phyloP scores from a whole-genome alignment of 1,140 invertebrate genomes.

The Zophobas atratus region DNA sequence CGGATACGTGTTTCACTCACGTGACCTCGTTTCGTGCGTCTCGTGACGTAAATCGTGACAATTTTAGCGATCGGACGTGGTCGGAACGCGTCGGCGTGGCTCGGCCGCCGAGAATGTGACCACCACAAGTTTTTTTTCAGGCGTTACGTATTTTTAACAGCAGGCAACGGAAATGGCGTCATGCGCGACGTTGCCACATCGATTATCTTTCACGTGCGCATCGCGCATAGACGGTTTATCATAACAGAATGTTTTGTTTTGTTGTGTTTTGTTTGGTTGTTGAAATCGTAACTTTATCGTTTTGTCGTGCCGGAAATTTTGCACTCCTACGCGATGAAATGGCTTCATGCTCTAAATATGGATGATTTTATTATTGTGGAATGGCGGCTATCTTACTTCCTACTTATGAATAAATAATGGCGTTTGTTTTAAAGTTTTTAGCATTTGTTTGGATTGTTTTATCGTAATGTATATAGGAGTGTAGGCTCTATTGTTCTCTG shows the following conservation, averaged over 20 bases:
- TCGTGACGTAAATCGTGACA: slow-evolving; percentile 60
- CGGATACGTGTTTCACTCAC: slow-evolving; percentile 59
- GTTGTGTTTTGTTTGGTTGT: not conserved
- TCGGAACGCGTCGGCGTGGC: slow-evolving; percentile 55
- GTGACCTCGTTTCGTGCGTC: slow-evolving; percentile 62
- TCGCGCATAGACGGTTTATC: not conserved
- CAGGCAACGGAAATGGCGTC: slow-evolving; percentile 70
- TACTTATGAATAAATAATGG: no score
- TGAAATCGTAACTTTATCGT: not conserved
- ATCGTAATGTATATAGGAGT: no score
- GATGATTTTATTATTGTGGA: no score
- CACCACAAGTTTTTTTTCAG: slow-evolving; percentile 71
- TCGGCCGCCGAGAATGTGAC: slow-evolving; percentile 69
- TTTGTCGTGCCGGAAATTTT: slow-evolving; percentile 4
- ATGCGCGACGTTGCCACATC: slow-evolving; percentile 67
- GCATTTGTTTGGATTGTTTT: not conserved
- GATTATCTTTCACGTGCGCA: slow-evolving; percentile 12
- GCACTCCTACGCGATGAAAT: not conserved
- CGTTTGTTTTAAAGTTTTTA: slow-evolving; percentile 7
- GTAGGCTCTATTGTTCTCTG: not conserved
- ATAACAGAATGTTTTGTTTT: not conserved
- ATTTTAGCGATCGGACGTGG: slow-evolving; percentile 34
- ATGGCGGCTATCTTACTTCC: no score
- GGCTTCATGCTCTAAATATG: no score
- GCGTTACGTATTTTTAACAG: slow-evolving; percentile 70